A percentile compares a stretch with the other conserved stretches of the same genome.
Conservation (phyloP, 2,888 invertebrate genomes). For the Diadegma fenestrale region DNA sequence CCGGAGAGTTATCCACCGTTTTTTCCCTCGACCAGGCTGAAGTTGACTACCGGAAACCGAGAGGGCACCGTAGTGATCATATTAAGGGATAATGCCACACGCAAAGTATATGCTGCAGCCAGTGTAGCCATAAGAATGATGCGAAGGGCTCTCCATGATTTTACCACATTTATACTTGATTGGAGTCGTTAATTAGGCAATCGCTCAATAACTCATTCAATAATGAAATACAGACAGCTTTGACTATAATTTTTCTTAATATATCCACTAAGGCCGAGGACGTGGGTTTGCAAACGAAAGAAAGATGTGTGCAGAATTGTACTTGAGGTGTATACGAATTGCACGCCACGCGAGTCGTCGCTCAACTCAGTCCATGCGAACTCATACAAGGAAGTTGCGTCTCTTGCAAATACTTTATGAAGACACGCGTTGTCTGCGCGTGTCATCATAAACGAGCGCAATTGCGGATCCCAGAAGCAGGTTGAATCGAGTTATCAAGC, state of each 20-base stretch:
- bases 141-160: too few relatives aligned
- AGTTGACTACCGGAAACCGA: too few relatives aligned
- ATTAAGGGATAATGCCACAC: too few relatives aligned
- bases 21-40: too few relatives aligned
- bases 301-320: neutral
- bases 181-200: neutral
- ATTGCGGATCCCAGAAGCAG: conserved; percentile 15
- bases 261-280: neutral
- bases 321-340: neutral
- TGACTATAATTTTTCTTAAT: neutral
- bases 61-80: too few relatives aligned
- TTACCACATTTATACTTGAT: neutral
- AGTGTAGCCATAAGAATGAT: too few relatives aligned
- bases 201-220: neutral
- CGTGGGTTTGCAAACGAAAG: neutral
- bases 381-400: conserved; percentile 39
- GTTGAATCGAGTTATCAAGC: conserved; percentile 39
- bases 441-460: conserved; percentile 25
- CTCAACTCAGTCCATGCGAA: conserved; percentile 20
- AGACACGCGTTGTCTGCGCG: conserved; percentile 54
- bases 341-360: conserved; percentile 19
- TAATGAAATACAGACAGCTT: neutral
- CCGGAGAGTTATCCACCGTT: too few relatives aligned
- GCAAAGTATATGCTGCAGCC: too few relatives aligned
- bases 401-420: conserved; percentile 45